These are phyloP conservation scores for Beaufortia kweichowensis DNA, from an alignment of 2,113 vertebrate genomes.

Conservation along the genomic window DNA sequence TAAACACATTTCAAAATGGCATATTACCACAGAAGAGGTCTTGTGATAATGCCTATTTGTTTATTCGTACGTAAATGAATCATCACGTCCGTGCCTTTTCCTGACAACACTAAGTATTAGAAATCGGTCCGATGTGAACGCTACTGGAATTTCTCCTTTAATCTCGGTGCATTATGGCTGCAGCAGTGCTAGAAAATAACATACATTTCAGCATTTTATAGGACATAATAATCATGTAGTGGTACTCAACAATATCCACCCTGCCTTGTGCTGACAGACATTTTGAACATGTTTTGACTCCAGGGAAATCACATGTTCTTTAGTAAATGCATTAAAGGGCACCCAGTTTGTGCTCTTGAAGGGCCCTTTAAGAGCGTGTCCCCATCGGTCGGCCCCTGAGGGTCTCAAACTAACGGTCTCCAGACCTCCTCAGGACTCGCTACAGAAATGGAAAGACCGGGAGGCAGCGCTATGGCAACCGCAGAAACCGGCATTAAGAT, in stretches of 20 bases:
- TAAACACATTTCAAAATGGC: slow-evolving; percentile 14
- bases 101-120: slow-evolving; percentile 17
- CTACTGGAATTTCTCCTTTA: slow-evolving; percentile 27
- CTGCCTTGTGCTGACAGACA: slow-evolving; percentile 5
- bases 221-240: slow-evolving; percentile 31
- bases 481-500: slow-evolving; percentile 54
- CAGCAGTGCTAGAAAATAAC: slow-evolving; percentile 17
- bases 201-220: slow-evolving; percentile 21
- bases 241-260: slow-evolving; percentile 19
- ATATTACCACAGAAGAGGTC: not conserved
- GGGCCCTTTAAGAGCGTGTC: slow-evolving; percentile 20
- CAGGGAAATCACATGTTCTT: slow-evolving; percentile 42
- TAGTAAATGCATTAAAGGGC: slow-evolving; percentile 22
- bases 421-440: slow-evolving; percentile 22
- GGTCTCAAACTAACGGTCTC: slow-evolving; percentile 18
- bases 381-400: slow-evolving; percentile 24
- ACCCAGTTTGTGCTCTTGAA: slow-evolving; percentile 20
- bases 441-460: slow-evolving; percentile 13
- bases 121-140: not conserved
- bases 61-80: not conserved
- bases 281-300: slow-evolving; percentile 41
- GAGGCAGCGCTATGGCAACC: slow-evolving; percentile 50
- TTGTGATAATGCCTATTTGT: not conserved
- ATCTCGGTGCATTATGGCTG: slow-evolving; percentile 14
- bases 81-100: not conserved